Evolutionary conservation across 2,797 vertebrate species (phyloP), one percentile per base, ranked within the genome.

Genomic region (Margarornis squamiger): DNA sequence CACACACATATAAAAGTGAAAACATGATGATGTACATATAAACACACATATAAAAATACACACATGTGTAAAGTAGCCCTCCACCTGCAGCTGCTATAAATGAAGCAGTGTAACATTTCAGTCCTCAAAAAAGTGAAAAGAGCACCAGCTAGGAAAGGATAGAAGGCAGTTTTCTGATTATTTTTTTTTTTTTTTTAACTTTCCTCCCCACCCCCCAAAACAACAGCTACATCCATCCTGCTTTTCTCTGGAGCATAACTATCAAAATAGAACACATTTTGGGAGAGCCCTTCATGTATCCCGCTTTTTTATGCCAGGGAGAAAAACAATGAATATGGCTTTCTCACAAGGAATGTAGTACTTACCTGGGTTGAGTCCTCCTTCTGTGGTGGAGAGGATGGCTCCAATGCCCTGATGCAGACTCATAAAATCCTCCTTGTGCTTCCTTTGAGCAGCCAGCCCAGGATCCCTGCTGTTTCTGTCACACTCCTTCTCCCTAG

Each of bases 21-120:
- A 87, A 27, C 19, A 57, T 7, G 20, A 5, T 24, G 10, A 32
- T 41, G 27, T 29, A 34, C 18, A 21, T 36, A 21, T 2, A 41
- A 5, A 22, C 5, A 22, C 0, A 3, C 6, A 6, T 5, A 19
- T 1, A 34, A 9, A 59, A 61, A 27, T 1, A 34, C 19, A 51
- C n/a, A 66, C 13, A 41, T 3, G 1, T 1, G 1, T 23, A 29
- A 74, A 70, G 22, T 2, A 49, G 41, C 10, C 9, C 18, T 51
- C 39, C 34, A 26, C 29, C 34, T 58, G 29, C 48, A 80, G 62
- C 84, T 71, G 70, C 70, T 66, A 1, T 8, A 51, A 83, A 32
- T 3, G 14, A 58, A 74, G 22, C 23, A 21, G 29, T 16, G 7
- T 2, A 68, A 48, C 30, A 63, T 55, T 48, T 74, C 61, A 68